These are phyloP conservation scores for Campylomormyrus numenius DNA, from an alignment of 2,113 vertebrate species.

Conservation along the genomic window DNA sequence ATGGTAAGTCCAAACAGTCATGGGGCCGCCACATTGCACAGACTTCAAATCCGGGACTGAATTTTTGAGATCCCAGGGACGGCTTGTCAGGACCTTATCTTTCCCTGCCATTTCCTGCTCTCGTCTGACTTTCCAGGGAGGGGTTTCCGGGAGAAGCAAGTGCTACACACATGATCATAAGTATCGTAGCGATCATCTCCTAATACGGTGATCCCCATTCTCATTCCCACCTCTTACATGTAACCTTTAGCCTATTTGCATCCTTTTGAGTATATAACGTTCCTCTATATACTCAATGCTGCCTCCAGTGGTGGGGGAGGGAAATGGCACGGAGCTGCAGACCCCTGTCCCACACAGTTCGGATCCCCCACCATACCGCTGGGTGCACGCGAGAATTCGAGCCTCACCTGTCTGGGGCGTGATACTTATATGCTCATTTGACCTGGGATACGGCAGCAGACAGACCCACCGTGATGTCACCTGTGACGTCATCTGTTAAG, in stretches of 20 bases:
- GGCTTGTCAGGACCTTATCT: background rate
- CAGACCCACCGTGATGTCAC: conserved; percentile 14
- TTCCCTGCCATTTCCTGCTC: background rate
- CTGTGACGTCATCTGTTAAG: conserved; percentile 12
- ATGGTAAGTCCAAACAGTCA: background rate
- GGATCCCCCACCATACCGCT: background rate
- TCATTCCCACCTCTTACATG: background rate
- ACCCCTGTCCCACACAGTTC: background rate
- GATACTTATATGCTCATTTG: conserved; percentile 21
- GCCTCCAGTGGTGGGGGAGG: background rate
- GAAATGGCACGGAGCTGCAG: background rate
- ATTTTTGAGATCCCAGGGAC: background rate
- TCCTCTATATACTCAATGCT: background rate
- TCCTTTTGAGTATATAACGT: background rate
- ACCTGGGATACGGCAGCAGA: conserved; percentile 15
- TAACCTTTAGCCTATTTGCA: background rate
- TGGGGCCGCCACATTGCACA: background rate
- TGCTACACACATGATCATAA: background rate
- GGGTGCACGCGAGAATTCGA: background rate
- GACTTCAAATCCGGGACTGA: background rate
- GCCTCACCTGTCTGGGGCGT: background rate
- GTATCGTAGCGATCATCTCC: background rate
- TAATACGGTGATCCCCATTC: background rate
- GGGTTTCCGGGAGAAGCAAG: background rate
- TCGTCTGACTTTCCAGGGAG: background rate